Evolutionary conservation across 2,797 vertebrate species (phyloP), one percentile per base, ranked within the genome.

Genomic region (Hyperoplus immaculatus): DNA sequence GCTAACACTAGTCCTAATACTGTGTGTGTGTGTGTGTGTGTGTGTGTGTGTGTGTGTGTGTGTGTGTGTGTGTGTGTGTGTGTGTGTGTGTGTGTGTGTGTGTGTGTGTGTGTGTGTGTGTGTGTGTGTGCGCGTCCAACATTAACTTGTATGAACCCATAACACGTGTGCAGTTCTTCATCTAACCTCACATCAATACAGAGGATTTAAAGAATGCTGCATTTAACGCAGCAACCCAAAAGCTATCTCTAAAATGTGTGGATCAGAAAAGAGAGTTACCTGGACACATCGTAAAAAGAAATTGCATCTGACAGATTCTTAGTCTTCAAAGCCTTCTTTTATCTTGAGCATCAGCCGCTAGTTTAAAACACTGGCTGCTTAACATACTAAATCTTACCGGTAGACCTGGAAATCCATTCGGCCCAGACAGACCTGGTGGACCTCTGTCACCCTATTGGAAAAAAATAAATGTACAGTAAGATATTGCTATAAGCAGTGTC

Each of bases 401-500:
- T 84, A 88, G 80, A 75, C 97, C 97, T 87, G 82, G 91, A 81
- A 95, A 89, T 69, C 97, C 97, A 43, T 88, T 90, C 0, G 80
- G 87, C 2, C 97, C 97, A 29, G 88, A 85, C 73, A 92, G 91
- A 87, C 97, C 97, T 60, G 88, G 53, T 60, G 91, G 90, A 7
- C 97, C 97, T 89, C 81, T 83, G 75, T 97, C 96, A 6, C 97
- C 97, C 97, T 99, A 38, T 75, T 29, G 8, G 72, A 84, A 82
- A 13, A 87, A 66, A 75, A 8, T 3, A 67, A 85, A 54, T 11
- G 65, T 57, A 80, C 75, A 69, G 16, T 4, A 60, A 60, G 10
- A 50, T 57, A 36, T 8, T 56, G 13, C 13, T 53, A 54, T 15
- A 51, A 29, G 1, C 46, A 50, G 8, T 12, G 0, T 64, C 54